Conservation (phyloP, 2,888 invertebrate genomes). For the Andrena haemorrhoa region DNA sequence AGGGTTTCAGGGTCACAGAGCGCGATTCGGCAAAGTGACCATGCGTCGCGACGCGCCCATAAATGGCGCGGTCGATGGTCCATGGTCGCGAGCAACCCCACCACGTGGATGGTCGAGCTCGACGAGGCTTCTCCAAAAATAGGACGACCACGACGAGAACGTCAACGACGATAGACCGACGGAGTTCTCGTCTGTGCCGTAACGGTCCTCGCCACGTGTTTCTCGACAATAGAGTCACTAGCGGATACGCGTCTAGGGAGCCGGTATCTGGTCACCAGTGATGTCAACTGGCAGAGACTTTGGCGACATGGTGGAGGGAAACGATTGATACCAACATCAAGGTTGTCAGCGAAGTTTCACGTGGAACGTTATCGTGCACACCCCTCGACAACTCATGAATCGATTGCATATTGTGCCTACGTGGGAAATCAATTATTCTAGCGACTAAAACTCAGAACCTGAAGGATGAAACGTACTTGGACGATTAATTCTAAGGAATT, state of each 20-base stretch:
- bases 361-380: background rate
- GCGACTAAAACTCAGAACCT: too few species aligned
- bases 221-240: constrained; percentile 14
- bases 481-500: too few species aligned
- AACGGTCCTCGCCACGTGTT: constrained; percentile 23
- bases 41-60: constrained; percentile 81
- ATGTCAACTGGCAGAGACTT: background rate
- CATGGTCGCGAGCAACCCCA: constrained; percentile 77
- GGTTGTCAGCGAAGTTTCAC: background rate
- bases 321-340: background rate
- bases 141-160: constrained; percentile 79
- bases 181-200: constrained; percentile 42
- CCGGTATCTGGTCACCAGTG: background rate
- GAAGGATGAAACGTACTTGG: too few species aligned
- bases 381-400: background rate
- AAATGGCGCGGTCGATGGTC: constrained; percentile 84
- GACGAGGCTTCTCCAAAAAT: constrained; percentile 83
- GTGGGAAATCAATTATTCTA: too few species aligned
- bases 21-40: constrained; percentile 68
- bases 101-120: constrained; percentile 72
- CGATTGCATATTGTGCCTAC: background rate
- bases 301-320: background rate
- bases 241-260: background rate
- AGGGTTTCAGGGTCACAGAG: constrained; percentile 39
- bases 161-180: constrained; percentile 69